Evolutionary conservation across 2,888 invertebrate species (phyloP).

Genomic region (Perdita meconis): DNA sequence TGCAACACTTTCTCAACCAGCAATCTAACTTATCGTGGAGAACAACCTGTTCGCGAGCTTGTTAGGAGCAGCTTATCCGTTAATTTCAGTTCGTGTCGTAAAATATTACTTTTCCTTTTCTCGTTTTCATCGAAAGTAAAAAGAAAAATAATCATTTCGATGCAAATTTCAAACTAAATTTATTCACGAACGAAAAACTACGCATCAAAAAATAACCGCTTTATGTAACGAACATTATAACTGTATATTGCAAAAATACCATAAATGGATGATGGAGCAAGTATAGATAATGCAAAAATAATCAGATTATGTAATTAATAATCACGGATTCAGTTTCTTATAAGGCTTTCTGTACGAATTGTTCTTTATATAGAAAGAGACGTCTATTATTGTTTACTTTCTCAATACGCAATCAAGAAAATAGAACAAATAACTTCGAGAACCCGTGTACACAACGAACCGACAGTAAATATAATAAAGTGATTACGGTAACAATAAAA

Average conservation of each 20-base stretch:
- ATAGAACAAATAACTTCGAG: not conserved
- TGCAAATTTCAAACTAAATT: not conserved
- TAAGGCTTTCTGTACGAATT: not conserved
- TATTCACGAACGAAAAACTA: too few relatives aligned
- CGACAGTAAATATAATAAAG: slow-evolving; percentile 3
- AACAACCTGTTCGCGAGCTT: slow-evolving; percentile 50
- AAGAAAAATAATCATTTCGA: not conserved
- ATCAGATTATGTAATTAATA: slow-evolving; percentile 24
- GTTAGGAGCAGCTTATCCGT: slow-evolving; percentile 35
- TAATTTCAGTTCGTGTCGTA: slow-evolving; percentile 16
- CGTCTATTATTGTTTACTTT: not conserved
- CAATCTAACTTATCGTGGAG: slow-evolving; percentile 30
- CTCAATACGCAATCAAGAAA: not conserved
- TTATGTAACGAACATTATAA: not conserved
- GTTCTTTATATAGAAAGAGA: not conserved
- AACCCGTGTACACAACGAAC: not conserved
- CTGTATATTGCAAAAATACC: not conserved
- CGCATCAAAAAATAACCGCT: not conserved
- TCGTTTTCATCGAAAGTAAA: not conserved
- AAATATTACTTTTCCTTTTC: not conserved
- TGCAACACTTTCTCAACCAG: slow-evolving; percentile 36
- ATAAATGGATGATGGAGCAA: not conserved
- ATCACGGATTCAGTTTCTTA: not conserved
- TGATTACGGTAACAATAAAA: not conserved
- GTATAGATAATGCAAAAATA: slow-evolving; percentile 14